Conservation (phyloP, 37 sponge, comb jelly and placozoan genomes). For the Mnemiopsis leidyi region DNA sequence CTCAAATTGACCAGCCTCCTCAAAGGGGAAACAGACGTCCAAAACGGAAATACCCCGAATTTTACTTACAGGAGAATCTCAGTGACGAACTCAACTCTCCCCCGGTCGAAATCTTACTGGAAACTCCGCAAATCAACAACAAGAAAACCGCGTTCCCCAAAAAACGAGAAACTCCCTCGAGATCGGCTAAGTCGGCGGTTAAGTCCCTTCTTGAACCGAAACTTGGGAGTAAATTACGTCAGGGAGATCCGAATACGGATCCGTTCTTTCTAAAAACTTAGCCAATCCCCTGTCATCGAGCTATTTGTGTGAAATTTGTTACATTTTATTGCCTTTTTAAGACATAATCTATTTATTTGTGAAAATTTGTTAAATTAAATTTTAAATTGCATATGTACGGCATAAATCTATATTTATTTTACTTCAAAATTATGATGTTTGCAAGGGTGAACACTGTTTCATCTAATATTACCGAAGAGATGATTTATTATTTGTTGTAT, state of each 20-base stretch:
- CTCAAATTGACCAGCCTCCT: background rate
- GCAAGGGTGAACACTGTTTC: no score
- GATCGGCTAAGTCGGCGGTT: background rate
- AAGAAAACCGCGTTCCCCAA: background rate
- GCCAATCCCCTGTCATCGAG: no score
- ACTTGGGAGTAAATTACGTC: background rate
- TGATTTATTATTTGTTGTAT: no score
- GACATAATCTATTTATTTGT: no score
- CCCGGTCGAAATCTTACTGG: background rate
- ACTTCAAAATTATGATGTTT: no score
- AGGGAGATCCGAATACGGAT: conserved; percentile 27
- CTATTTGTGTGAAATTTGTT: no score
- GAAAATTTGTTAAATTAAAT: no score
- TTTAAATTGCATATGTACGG: no score
- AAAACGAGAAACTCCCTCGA: background rate
- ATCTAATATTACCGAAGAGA: no score
- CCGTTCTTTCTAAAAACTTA: no score
- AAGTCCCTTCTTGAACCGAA: background rate
- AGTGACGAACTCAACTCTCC: background rate
- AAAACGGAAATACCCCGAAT: background rate
- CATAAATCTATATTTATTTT: no score
- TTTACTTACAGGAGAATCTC: background rate
- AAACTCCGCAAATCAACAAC: conserved; percentile 4
- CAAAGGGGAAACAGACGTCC: background rate
- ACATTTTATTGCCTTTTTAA: no score